A percentile compares a stretch with the other conserved stretches of the same genome.
Evolutionary conservation across 2,797 vertebrate species (phyloP).

Genomic region (Bovichtus variegatus): DNA sequence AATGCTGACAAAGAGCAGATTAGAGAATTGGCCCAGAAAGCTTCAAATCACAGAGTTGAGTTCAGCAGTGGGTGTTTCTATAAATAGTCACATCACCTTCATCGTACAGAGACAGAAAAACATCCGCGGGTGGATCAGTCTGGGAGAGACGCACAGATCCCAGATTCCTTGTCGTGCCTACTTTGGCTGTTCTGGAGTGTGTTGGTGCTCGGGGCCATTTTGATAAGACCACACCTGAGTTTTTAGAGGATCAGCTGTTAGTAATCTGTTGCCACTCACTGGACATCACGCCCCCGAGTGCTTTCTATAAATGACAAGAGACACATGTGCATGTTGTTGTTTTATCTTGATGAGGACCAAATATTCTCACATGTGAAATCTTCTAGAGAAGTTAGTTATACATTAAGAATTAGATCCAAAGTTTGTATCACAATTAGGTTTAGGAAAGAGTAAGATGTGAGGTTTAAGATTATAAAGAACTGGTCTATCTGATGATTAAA

Average conservation of each 20-base stretch:
- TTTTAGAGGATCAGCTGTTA: conserved; percentile 69
- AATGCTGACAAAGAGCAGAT: conserved; percentile 69
- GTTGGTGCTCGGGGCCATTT: conserved; percentile 46
- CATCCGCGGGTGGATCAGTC: conserved; percentile 23
- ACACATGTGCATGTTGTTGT: not conserved
- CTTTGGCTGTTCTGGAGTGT: conserved; percentile 43
- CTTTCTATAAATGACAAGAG: conserved; percentile 34
- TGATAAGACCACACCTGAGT: conserved; percentile 61
- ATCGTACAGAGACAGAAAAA: conserved; percentile 21
- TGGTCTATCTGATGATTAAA: not conserved
- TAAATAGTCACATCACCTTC: conserved; percentile 51
- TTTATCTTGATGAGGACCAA: not conserved
- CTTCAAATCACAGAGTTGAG: conserved; percentile 46
- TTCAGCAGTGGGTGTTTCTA: conserved; percentile 48
- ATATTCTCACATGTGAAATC: not conserved
- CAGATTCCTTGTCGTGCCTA: conserved; percentile 16
- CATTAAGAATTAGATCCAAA: not conserved
- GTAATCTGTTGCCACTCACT: conserved; percentile 48
- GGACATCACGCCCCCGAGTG: conserved; percentile 42
- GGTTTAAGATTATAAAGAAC: not conserved
- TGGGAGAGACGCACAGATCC: conserved; percentile 6
- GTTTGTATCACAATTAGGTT: not conserved
- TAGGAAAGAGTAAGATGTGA: not conserved
- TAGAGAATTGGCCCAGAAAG: conserved; percentile 58
- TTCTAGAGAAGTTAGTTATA: too few relatives aligned